Conservation (phyloP, 2,113 vertebrate genomes). For the Etheostoma spectabile region DNA sequence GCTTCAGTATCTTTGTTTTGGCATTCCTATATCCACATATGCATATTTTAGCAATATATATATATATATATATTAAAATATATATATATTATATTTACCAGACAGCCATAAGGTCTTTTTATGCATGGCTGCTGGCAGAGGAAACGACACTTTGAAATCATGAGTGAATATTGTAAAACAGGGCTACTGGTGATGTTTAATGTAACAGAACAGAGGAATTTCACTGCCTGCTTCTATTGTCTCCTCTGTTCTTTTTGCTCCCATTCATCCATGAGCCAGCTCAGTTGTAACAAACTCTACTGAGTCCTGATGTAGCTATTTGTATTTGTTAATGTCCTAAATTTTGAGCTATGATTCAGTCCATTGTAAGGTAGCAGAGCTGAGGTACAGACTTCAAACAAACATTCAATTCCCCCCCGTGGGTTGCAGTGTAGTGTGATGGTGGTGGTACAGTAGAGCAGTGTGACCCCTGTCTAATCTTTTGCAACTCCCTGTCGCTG, state of each 20-base stretch:
- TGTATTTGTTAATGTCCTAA: conserved; percentile 21
- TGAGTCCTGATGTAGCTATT: conserved; percentile 15
- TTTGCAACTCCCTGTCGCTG: conserved; percentile 40
- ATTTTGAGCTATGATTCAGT: conserved; percentile 38
- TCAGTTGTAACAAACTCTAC: conserved; percentile 22
- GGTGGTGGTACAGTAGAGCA: conserved; percentile 39
- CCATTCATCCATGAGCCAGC: conserved; percentile 44
- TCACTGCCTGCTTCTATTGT: conserved; percentile 70
- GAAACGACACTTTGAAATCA: conserved; percentile 52
- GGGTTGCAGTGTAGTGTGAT: conserved; percentile 26
- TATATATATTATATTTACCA: no score
- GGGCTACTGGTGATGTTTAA: conserved; percentile 73
- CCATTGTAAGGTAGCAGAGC: conserved; percentile 58
- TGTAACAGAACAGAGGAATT: conserved; percentile 58
- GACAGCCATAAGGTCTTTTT: conserved; percentile 64
- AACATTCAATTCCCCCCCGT: conserved; percentile 14
- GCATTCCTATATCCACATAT: conserved; percentile 62
- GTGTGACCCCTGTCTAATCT: conserved; percentile 38
- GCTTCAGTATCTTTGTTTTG: conserved; percentile 58
- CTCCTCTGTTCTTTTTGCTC: conserved; percentile 45
- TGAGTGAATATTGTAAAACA: conserved; percentile 65
- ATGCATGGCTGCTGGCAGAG: conserved; percentile 65
- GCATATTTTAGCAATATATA: conserved; percentile 66
- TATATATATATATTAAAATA: conserved; percentile 35
- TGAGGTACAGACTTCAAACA: conserved; percentile 41